Percentiles rank a stretch among this genome's conserved stretches.
These are phyloP conservation scores for Epirrhoe alternata DNA, from an alignment of 2,888 invertebrate species.

Conservation along the genomic window DNA sequence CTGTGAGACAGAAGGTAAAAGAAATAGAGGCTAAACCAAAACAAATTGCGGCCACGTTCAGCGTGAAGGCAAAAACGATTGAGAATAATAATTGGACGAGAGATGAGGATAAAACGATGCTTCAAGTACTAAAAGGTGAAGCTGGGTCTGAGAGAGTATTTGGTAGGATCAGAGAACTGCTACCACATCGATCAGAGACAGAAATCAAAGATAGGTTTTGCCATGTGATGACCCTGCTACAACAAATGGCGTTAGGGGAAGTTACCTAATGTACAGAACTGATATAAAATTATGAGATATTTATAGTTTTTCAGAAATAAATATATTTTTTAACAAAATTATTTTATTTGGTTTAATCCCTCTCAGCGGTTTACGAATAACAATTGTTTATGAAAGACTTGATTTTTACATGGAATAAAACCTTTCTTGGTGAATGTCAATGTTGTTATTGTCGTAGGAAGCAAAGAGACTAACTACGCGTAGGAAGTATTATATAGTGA, in stretches of 20 bases:
- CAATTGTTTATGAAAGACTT: too few species aligned
- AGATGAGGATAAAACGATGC: conserved; percentile 92
- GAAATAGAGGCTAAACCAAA: conserved; percentile 13
- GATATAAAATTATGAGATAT: conserved; percentile 62
- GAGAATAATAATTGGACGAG: conserved; percentile 87
- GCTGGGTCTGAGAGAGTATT: conserved; percentile 87
- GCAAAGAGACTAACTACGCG: too few species aligned
- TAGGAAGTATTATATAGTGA: too few species aligned
- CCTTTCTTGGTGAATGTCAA: too few species aligned
- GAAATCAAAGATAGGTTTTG: conserved; percentile 87
- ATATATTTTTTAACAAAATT: conserved; percentile 46
- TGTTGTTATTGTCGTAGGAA: too few species aligned
- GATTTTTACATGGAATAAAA: too few species aligned
- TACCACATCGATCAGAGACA: conserved; percentile 82
- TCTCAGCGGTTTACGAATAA: too few species aligned
- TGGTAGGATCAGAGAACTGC: conserved; percentile 78
- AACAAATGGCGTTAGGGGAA: conserved; percentile 85
- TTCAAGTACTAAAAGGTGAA: conserved; percentile 90
- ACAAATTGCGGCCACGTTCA: conserved; percentile 52
- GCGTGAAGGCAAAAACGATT: conserved; percentile 45
- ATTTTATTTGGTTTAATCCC: conserved; percentile 5
- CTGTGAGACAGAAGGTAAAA: conserved; percentile 31
- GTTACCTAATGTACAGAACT: conserved; percentile 66
- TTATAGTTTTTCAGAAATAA: conserved; percentile 77
- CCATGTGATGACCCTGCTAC: conserved; percentile 86